phyloP scores from a whole-genome alignment of 2,888 invertebrate species.

The Morpho achilles region DNA sequence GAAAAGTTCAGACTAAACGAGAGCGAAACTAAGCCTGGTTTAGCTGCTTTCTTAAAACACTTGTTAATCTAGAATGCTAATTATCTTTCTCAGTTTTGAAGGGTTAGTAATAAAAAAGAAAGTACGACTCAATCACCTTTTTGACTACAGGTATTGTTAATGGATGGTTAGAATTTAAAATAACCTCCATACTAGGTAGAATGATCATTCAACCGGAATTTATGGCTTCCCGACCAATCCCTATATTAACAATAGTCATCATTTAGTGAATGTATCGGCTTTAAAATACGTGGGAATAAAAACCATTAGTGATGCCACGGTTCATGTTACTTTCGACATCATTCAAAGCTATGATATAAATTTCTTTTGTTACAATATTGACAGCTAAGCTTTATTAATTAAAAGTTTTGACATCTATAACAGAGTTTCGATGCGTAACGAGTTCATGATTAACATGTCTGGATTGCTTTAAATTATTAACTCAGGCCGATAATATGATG shows the following conservation, averaged over 20 bases:
- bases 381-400: too few relatives aligned
- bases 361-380: too few relatives aligned
- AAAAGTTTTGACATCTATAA: too few relatives aligned
- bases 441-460: not conserved
- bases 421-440: not conserved
- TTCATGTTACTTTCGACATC: too few relatives aligned
- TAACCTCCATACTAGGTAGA: conserved; percentile 20
- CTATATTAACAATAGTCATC: conserved; percentile 39
- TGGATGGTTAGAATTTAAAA: conserved; percentile 15
- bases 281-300: conserved; percentile 27
- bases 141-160: conserved; percentile 17
- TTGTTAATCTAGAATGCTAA: too few relatives aligned
- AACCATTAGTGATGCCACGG: conserved; percentile 12
- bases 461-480: not conserved
- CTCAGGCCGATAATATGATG: too few relatives aligned
- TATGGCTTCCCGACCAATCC: conserved; percentile 44
- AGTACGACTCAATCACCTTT: conserved; percentile 17
- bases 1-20: too few relatives aligned
- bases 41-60: too few relatives aligned
- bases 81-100: not conserved
- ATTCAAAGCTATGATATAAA: too few relatives aligned
- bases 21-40: too few relatives aligned
- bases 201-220: conserved; percentile 49
- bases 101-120: conserved; percentile 2
- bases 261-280: conserved; percentile 24